Percentiles rank a stretch among this genome's conserved stretches.
These are phyloP conservation scores for Eumacrocentrus americanus DNA, from an alignment of 2,888 invertebrate genomes.

Conservation along the genomic window DNA sequence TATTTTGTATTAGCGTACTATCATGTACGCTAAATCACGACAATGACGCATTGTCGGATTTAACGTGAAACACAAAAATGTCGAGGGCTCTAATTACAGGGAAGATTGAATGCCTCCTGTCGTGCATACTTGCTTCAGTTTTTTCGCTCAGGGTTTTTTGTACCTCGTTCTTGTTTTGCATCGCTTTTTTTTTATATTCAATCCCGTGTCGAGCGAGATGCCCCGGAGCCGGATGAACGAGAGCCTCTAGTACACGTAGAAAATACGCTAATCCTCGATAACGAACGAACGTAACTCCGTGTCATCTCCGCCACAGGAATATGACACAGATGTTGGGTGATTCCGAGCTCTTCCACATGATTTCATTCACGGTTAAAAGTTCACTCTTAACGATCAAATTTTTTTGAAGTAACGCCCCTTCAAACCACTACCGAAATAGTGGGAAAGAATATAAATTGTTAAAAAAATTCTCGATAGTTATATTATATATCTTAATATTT, in stretches of 20 bases:
- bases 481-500: no score
- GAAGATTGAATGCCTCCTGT: constrained; percentile 6
- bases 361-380: no score
- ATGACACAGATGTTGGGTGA: not conserved
- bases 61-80: not conserved
- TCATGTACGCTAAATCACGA: constrained; percentile 1
- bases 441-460: no score
- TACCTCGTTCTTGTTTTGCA: not conserved
- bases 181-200: not conserved
- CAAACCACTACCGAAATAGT: no score
- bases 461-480: no score
- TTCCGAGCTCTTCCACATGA: no score
- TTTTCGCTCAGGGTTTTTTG: not conserved
- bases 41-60: not conserved
- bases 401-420: no score
- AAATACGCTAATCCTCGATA: constrained; percentile 37
- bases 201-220: not conserved
- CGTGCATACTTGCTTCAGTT: not conserved
- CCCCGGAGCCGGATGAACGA: not conserved
- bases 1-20: no score
- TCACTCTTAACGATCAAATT: no score
- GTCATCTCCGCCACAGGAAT: not conserved
- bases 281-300: constrained; percentile 25
- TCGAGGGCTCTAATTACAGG: not conserved
- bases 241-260: constrained; percentile 22